These are phyloP conservation scores for Picathartes gymnocephalus DNA, from an alignment of 2,113 vertebrate species.

Conservation along the genomic window DNA sequence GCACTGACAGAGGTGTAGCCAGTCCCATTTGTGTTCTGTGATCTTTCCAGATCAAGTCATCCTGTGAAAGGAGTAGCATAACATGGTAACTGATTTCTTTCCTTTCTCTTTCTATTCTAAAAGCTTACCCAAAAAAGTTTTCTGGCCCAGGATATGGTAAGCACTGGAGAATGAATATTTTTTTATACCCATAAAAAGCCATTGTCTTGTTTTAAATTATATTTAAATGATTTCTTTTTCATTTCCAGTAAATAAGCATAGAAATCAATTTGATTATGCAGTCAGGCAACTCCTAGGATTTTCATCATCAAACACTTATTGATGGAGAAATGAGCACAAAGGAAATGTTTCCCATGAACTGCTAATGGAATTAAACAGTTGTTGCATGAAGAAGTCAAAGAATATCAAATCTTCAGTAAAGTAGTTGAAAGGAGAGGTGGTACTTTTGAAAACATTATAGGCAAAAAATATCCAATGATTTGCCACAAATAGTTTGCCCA, in stretches of 20 bases:
- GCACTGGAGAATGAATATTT: background rate
- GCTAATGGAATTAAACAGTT: background rate
- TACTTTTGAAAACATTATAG: background rate
- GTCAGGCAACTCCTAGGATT: background rate
- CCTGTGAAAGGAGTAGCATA: background rate
- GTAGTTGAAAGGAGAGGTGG: background rate
- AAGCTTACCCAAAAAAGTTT: background rate
- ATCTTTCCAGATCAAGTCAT: background rate
- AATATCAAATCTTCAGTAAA: background rate
- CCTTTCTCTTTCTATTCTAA: background rate
- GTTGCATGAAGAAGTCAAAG: background rate
- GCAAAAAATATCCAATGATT: background rate
- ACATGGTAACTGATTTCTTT: rapidly evolving
- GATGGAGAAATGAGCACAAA: background rate
- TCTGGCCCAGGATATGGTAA: background rate
- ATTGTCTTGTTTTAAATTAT: background rate
- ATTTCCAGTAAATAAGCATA: background rate
- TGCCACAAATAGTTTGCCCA: background rate
- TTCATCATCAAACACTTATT: background rate
- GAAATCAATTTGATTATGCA: background rate
- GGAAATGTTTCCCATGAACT: background rate
- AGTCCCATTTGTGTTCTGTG: background rate
- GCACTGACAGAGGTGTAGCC: background rate
- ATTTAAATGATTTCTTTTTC: background rate
- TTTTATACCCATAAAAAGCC: background rate